Evolutionary conservation across 2,797 vertebrate genomes (phyloP).

Genomic region (Chelmon rostratus): DNA sequence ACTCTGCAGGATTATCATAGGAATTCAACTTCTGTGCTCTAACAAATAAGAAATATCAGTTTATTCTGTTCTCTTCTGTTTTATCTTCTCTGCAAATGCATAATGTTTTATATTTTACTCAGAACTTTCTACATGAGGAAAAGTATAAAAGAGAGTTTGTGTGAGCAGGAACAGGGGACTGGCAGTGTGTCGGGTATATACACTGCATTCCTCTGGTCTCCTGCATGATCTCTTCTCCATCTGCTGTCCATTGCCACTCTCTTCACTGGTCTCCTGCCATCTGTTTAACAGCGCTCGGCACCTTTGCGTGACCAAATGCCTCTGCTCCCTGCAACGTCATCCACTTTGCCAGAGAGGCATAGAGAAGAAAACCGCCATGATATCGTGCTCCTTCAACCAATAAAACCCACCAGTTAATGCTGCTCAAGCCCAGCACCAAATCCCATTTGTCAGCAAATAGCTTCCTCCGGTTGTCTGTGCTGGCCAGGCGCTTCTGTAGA

Average conservation of each 20-base stretch:
- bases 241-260: constrained; percentile 83
- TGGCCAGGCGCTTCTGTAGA: constrained; percentile 75
- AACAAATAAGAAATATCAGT: background rate
- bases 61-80: background rate
- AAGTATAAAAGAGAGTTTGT: constrained; percentile 15
- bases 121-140: constrained; percentile 18
- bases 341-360: constrained; percentile 75
- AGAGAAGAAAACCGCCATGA: constrained; percentile 77
- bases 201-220: constrained; percentile 64
- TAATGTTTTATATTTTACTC: constrained; percentile 7
- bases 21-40: background rate
- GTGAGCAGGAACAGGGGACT: constrained; percentile 41
- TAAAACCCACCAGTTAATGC: constrained; percentile 84
- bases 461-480: constrained; percentile 76
- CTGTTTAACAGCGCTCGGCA: constrained; percentile 81
- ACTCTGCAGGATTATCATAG: background rate
- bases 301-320: constrained; percentile 82
- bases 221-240: constrained; percentile 81
- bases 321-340: constrained; percentile 75
- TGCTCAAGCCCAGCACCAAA: constrained; percentile 80
- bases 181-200: constrained; percentile 53
- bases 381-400: constrained; percentile 82
- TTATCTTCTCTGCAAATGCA: constrained; percentile 5
- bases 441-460: constrained; percentile 85
- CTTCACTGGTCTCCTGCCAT: constrained; percentile 81